Base-by-base conservation (phyloP, 2,797 vertebrate genomes). In the Etheostoma nigrum region DNA sequence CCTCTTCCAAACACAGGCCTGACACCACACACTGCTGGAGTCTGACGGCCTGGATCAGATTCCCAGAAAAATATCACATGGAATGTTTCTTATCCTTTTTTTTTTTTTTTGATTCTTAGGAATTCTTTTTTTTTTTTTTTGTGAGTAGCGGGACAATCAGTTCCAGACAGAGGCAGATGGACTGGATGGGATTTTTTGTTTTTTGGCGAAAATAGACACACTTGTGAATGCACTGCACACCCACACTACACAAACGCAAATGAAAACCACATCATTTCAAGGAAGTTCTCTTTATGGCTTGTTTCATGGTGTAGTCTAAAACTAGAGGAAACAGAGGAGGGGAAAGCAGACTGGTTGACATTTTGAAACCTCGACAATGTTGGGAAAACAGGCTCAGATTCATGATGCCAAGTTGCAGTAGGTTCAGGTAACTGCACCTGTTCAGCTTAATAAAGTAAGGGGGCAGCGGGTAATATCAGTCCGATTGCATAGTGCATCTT, bases 41-140 rank as follows among this genome's bases (percentile, higher is more conserved):
- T 63, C 80, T 66, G 75, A 70, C 21, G 36, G 57, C 68, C 69
- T 8, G 23, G 87, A 84, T 92, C 79, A 25, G 55, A 88, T 91
- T 93, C 88, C 88, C 85, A 83, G 89, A 93, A 93, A 89, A 91
- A 92, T 83, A 85, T 78, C 54, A 75, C 9, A 65, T 49, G 86
- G 87, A 88, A 87, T 86, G 83, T 85, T 84, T 85, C 54, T 72
- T 70, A 52, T 65, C 21, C 68, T 48, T 61, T 55, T 23, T 23
- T 40, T 12, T 61, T 51, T 61, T 51, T 23, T 55, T 33, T 36
- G 76, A 79, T 86, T 90, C 76, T 60, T 3, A 76, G 79, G 82
- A 91, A 88, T 84, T 85, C 64, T 67, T 27, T 63, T 77, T 72
- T 27, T 63, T 77, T 72, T 67, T 72, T 67, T 71, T 65, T 66